These are phyloP conservation scores for Hypercompe scribonia DNA, from an alignment of 2,888 invertebrate genomes.

Conservation along the genomic window DNA sequence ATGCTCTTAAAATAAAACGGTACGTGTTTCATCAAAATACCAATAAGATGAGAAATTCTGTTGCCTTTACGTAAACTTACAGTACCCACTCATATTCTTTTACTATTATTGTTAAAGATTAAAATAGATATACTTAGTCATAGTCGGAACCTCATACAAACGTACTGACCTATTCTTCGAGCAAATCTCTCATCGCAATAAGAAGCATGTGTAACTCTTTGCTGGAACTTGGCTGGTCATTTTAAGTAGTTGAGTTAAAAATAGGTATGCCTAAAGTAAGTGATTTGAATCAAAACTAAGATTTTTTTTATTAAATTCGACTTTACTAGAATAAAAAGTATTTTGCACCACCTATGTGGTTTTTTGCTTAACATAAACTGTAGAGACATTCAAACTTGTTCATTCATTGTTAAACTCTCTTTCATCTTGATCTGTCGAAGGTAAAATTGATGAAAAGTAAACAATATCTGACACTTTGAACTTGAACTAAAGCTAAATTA, in stretches of 20 bases:
- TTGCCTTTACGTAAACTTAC: conserved; percentile 37
- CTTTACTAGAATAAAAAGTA: too few relatives aligned
- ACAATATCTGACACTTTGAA: too few relatives aligned
- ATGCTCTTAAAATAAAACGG: conserved; percentile 25
- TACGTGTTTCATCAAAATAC: conserved; percentile 47
- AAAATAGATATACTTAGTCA: conserved; percentile 49
- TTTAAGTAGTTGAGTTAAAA: background rate
- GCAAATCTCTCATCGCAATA: conserved; percentile 30
- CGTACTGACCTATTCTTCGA: conserved; percentile 38
- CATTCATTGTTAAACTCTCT: too few relatives aligned
- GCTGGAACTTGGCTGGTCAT: conserved; percentile 6
- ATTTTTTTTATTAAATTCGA: too few relatives aligned
- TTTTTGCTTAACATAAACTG: too few relatives aligned
- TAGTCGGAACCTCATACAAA: conserved; percentile 31
- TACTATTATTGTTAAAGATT: conserved; percentile 43
- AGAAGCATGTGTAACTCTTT: conserved; percentile 12
- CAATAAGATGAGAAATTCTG: conserved; percentile 29
- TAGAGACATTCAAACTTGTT: too few relatives aligned
- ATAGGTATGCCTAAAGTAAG: background rate
- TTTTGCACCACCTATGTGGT: too few relatives aligned
- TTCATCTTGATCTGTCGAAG: too few relatives aligned
- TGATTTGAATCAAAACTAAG: background rate
- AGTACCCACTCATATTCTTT: conserved; percentile 31
- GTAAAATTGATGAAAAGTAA: too few relatives aligned
- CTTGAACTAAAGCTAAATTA: too few relatives aligned